Base-by-base conservation (phyloP, 2,888 invertebrate genomes). In the Sturmia bella region DNA sequence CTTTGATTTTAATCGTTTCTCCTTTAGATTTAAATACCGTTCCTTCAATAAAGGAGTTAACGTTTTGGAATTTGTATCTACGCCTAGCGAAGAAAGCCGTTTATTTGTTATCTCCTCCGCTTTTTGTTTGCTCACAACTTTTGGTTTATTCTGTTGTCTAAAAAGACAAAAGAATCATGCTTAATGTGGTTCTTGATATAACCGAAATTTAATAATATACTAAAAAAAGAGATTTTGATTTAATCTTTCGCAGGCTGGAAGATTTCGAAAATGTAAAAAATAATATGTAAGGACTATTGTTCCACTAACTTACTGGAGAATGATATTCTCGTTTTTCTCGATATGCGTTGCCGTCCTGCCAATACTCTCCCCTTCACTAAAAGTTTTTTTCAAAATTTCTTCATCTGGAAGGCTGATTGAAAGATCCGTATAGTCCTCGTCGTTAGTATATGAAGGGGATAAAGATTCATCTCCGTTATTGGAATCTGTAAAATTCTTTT, bases 1-100 rank as follows among this genome's bases (percentile, higher is more conserved):
- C 76, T 86, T 87, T 0, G 88, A 27, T 43, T 85, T 84, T 43
- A 84, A 85, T 17, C 89, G 85, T 3, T 86, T 85, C 45, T 86
- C 86, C 3, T 82, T 68, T 3, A 89, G 61, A 5, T 88, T 87
- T 2, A 70, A 84, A 0, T 85, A 78, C 4, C 86, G 80, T 24
- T 86, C 87, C 3, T 86, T 73, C 2, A 85, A 82, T 3, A 80
- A 73, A 15, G 72, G 73, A 3, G 86, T 84, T 27, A 89, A 84
- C 3, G 45, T 52, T 52, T 85, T 87, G 0, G 84, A 75, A 39
- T 86, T 86, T 59, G 85, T 75, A 17, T 86, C 85, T 0, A 86
- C 84, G 0, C 89, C 89, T n/a, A 85, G 73, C 0, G 84, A 56
- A 48, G 48, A 76, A 0, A 89, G 79, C 19, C 84, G 85, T 0